Evolutionary conservation across 2,113 vertebrate species (phyloP).

Genomic region (Tichodroma muraria): DNA sequence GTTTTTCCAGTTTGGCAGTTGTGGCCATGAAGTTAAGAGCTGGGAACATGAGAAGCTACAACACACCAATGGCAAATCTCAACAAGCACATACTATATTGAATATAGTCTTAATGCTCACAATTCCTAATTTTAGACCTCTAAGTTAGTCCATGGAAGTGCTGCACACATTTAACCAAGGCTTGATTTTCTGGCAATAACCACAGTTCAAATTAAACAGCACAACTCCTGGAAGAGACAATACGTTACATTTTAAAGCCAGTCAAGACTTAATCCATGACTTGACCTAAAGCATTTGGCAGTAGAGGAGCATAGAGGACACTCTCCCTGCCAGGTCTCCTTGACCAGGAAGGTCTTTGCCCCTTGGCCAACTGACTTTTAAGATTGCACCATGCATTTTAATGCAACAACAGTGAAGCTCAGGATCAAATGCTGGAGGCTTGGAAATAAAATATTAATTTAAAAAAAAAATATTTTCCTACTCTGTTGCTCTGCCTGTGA

Average conservation of each 20-base stretch:
- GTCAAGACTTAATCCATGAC: neutral
- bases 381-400: neutral
- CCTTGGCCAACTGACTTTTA: neutral
- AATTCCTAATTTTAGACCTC: neutral
- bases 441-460: slow-evolving; percentile 36
- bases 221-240: neutral
- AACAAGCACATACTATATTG: neutral
- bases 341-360: neutral
- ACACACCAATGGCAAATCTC: neutral
- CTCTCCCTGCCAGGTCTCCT: neutral
- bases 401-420: neutral
- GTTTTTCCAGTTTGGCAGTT: neutral
- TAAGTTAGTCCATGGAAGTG: neutral
- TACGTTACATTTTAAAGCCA: neutral
- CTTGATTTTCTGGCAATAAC: neutral
- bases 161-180: fast-evolving
- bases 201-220: neutral
- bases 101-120: neutral
- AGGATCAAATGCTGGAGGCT: neutral
- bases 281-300: neutral
- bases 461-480: neutral
- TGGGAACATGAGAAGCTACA: neutral
- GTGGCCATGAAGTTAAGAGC: neutral
- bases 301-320: neutral
- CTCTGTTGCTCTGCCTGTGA: neutral